Evolutionary conservation across 2,797 vertebrate species (phyloP).

Genomic region (Paguma larvata): DNA sequence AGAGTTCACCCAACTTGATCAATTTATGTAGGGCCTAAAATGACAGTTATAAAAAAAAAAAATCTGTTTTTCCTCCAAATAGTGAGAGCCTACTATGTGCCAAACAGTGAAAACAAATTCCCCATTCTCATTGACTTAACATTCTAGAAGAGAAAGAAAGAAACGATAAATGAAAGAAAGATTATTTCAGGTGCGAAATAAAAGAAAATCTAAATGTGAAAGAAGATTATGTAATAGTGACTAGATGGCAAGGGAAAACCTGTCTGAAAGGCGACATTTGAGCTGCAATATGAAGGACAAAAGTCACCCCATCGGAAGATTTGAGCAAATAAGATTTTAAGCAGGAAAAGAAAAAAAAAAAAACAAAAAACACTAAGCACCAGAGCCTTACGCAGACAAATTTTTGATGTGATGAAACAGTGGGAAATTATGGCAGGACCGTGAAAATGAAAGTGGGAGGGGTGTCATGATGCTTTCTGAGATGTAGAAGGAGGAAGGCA

Average conservation of each 20-base stretch:
- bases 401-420: background rate
- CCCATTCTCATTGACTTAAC: background rate
- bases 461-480: background rate
- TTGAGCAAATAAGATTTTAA: conserved; percentile 29
- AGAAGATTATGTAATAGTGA: background rate
- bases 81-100: conserved; percentile 6
- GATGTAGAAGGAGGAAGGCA: background rate
- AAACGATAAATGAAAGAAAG: conserved; percentile 36
- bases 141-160: background rate
- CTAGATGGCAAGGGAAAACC: background rate
- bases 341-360: background rate
- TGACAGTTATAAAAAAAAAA: conserved; percentile 41
- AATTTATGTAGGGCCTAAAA: conserved; percentile 7
- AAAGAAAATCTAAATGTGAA: background rate
- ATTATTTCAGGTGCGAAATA: conserved; percentile 13
- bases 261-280: conserved; percentile 30
- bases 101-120: background rate
- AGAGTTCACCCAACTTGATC: background rate
- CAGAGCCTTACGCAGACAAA: conserved; percentile 9
- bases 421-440: background rate
- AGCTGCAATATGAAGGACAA: background rate
- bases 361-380: background rate
- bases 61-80: background rate
- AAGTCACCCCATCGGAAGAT: background rate
- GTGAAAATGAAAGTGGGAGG: background rate